These are phyloP conservation scores for Plotosus lineatus DNA, from an alignment of 2,113 vertebrate species.

Conservation along the genomic window DNA sequence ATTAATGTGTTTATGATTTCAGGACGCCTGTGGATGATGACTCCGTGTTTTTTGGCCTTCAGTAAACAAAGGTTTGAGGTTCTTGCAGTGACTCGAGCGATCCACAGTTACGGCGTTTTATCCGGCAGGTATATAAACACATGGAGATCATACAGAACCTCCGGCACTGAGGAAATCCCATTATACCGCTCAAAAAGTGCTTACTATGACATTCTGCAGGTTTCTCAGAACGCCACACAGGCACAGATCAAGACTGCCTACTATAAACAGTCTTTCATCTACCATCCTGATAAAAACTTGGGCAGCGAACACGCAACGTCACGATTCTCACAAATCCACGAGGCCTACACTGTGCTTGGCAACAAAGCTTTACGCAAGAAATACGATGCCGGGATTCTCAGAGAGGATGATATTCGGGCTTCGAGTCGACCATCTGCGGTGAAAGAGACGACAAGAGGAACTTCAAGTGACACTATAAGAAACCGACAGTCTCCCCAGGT, in stretches of 20 bases:
- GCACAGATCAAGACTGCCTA: constrained; percentile 90
- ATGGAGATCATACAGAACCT: neutral
- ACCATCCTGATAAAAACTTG: constrained; percentile 85
- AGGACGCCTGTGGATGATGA: neutral
- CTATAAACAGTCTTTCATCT: constrained; percentile 85
- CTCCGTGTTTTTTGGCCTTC: neutral
- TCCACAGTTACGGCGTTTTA: neutral
- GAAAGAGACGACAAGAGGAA: constrained; percentile 60
- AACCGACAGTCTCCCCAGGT: neutral
- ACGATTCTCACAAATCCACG: constrained; percentile 78
- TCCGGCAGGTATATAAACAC: neutral
- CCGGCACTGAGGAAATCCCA: constrained; percentile 71
- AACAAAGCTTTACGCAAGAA: constrained; percentile 75
- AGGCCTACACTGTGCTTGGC: constrained; percentile 85
- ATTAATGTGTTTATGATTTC: neutral
- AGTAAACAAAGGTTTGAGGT: too few species aligned
- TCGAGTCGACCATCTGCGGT: constrained; percentile 50
- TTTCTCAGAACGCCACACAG: constrained; percentile 77
- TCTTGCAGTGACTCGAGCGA: neutral
- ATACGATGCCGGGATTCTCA: constrained; percentile 82
- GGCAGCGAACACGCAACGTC: constrained; percentile 69
- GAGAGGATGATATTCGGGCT: constrained; percentile 66
- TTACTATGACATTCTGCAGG: constrained; percentile 83
- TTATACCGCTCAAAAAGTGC: constrained; percentile 66
- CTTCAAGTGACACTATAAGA: constrained; percentile 38